Base-by-base conservation (phyloP, 2,797 vertebrate species). In the Champsocephalus gunnari region DNA sequence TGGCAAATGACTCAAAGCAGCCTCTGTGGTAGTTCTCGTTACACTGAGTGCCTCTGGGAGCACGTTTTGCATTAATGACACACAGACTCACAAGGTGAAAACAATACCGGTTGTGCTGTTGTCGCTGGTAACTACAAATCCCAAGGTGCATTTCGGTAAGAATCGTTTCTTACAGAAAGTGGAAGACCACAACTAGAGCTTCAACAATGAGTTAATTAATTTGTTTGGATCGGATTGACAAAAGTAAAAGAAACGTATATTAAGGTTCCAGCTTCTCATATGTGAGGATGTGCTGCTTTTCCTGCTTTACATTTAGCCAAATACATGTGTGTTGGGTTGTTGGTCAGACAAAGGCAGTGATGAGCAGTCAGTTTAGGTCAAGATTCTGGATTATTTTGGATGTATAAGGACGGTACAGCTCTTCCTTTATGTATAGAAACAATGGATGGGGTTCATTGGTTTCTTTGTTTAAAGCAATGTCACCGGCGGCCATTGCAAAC, bases 381-480 rank as follows among this genome's bases (percentile, higher is more conserved):
- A 1, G 0, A 47, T 65, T 19, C 1, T 24, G 45, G 34, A 55
- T 49, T 7, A 51, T 67, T 60, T 66, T 55, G n/a, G 49, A 7
- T 3, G 9, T 21, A 12, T 34, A 43, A 14, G 21, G 12, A n/a
- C 10, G 38, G 53, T 12, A n/a, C 45, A 53, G 63, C 38, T 63
- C 45, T n/a, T 55, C 34, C 61, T 34, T 53, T 68, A 51, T 67
- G 45, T 41, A 32, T 58, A 47, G 41, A 57, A 57, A 49, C 34
- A 9, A 53, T 12, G 45, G 24, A 28, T 38, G n/a, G 45, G 57
- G 51, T 58, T 60, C 12, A 14, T 53, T 55, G 50, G 4, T 43
- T 13, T 57, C 51, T 49, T 32, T 34, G 5, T 60, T 32, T 53
- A 58, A 47, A 67, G 24, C 58, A 44, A 51, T 19, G 49, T 41